Percentiles rank a stretch among this genome's conserved stretches.
These are phyloP conservation scores for Coelinius sp. DNA, from an alignment of 2,888 invertebrate species.

Conservation along the genomic window DNA sequence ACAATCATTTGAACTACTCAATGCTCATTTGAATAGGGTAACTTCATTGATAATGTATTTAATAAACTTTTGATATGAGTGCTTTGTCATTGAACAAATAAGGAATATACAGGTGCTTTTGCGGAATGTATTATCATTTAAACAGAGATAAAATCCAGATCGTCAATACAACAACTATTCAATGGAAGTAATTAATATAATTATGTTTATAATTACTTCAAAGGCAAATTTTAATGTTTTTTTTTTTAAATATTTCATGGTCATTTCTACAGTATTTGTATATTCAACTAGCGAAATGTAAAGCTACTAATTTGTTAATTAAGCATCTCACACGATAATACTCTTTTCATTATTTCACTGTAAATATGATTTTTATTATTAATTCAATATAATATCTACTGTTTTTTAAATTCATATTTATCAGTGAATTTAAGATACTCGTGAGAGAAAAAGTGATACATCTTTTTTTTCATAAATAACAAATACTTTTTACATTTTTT, in stretches of 20 bases:
- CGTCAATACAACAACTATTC: conserved; percentile 24
- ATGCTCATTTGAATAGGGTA: not conserved
- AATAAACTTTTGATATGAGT: conserved; percentile 34
- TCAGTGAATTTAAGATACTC: not conserved
- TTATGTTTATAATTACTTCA: conserved; percentile 4
- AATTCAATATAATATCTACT: not conserved
- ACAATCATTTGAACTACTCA: not conserved
- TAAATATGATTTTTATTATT: not conserved
- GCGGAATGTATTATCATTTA: conserved; percentile 26
- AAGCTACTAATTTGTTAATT: conserved; percentile 2
- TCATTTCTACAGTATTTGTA: not conserved
- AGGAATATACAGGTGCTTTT: conserved; percentile 24
- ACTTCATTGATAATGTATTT: not conserved
- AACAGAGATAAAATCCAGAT: conserved; percentile 23
- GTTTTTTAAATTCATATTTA: not conserved
- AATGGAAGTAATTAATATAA: conserved; percentile 10
- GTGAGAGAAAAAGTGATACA: not conserved
- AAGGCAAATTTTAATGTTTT: conserved; percentile 18
- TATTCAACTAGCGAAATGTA: not conserved
- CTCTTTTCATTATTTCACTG: not conserved
- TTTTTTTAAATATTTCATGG: not conserved
- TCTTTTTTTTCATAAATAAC: not conserved
- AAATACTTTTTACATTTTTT: conserved; percentile 4
- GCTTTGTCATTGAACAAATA: conserved; percentile 6
- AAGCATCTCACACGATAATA: conserved; percentile 15